Evolutionary conservation across 2,888 invertebrate species (phyloP), one percentile per base, ranked within the genome.

Genomic region (Pterostichus madidus): DNA sequence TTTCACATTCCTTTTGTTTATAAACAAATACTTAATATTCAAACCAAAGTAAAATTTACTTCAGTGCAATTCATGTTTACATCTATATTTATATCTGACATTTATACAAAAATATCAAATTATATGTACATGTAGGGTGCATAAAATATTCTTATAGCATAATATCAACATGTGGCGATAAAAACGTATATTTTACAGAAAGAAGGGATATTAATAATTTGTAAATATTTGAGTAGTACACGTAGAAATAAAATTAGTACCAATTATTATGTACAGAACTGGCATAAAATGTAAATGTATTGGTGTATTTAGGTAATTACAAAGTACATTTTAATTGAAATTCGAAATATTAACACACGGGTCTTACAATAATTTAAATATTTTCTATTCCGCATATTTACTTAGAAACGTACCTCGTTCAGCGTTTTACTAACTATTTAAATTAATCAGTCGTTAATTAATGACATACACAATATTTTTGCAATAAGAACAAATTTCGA

Each of bases 41-140:
- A 39, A 71, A 44, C 68, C 3, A 71, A 71, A 71, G 8, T 71
- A 71, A 71, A 71, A 44, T 44, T 24, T 71, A 71, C 11, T 71
- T 61, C 49, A 75, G 81, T 81, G 81, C 61, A 81, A 61, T 56
- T 75, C 39, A 80, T 80, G 71, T 81, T 39, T 81, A 81, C 81
- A 81, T 81, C 75, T 81, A 81, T 81, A 75, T 81, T 75, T 53
- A 56, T 81, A 81, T 80, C 59, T 81, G 81, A 81, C 81, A 81
- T 81, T 81, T 81, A 81, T 81, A 81, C 81, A 81, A 81, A 81
- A 81, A 81, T 81, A 81, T 75, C 81, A 81, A 81, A 81, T 81
- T 75, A 81, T 81, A 81, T 81, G 17, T 81, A 81, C 81, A 81
- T 71, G 59, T 79, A 79, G 71, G 81, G 81, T 81, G 81, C 81